A percentile compares a stretch with the other conserved stretches of the same genome.
Conservation (phyloP, 2,113 vertebrate genomes). For the Osmerus eperlanus region DNA sequence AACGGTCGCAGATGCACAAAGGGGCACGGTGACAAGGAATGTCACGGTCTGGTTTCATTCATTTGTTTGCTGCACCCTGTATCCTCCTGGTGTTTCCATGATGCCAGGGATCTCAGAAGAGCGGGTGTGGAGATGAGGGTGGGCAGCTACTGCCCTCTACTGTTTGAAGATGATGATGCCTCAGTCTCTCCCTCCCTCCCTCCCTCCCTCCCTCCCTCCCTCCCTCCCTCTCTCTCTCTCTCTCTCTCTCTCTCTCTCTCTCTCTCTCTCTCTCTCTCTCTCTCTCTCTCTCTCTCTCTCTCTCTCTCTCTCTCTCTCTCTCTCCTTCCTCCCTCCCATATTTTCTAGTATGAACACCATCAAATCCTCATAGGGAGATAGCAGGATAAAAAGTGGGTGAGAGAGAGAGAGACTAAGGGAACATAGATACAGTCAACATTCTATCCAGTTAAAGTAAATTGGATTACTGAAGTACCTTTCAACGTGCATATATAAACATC, state of each 20-base stretch:
- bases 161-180: conserved; percentile 2
- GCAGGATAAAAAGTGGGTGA: too few species aligned
- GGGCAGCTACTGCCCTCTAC: conserved; percentile 63
- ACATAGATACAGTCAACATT: too few species aligned
- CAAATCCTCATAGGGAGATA: too few species aligned
- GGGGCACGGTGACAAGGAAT: background rate
- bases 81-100: background rate
- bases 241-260: background rate
- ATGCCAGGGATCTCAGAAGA: conserved; percentile 20
- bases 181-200: background rate
- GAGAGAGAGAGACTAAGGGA: too few species aligned
- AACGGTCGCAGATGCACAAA: background rate
- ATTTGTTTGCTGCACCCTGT: background rate
- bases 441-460: too few species aligned
- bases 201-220: background rate
- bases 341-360: too few species aligned
- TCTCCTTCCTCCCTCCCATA: too few species aligned
- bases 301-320: too few species aligned
- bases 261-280: too few species aligned
- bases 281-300: too few species aligned
- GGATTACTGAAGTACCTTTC: too few species aligned
- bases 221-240: background rate
- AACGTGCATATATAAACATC: too few species aligned
- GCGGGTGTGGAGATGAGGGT: conserved; percentile 14
- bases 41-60: background rate